phyloP scores from a whole-genome alignment of 1,140 invertebrate genomes.

The Aricia agestis region DNA sequence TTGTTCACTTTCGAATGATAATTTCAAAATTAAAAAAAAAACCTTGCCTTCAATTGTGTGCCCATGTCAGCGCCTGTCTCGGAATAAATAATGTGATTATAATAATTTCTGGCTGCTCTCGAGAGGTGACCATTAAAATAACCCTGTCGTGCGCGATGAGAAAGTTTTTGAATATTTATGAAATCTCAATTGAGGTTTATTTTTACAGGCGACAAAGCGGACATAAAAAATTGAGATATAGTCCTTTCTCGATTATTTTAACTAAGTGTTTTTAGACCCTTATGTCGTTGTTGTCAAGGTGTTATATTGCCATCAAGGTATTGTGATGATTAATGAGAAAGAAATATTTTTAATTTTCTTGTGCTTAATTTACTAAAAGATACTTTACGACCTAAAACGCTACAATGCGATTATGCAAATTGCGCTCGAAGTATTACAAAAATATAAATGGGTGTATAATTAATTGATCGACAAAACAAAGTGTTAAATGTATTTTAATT shows the following conservation, averaged over 20 bases:
- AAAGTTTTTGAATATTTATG: slow-evolving; percentile 62
- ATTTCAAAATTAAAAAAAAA: slow-evolving; percentile 18
- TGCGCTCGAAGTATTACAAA: not conserved
- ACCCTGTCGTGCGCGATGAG: slow-evolving; percentile 36
- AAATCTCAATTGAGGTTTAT: slow-evolving; percentile 40
- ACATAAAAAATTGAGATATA: slow-evolving; percentile 34
- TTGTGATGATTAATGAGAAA: too few relatives aligned
- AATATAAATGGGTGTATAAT: not conserved
- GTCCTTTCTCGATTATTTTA: too few relatives aligned
- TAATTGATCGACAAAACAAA: not conserved
- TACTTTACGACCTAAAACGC: too few relatives aligned
- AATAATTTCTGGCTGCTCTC: slow-evolving; percentile 25
- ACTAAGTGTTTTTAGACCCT: too few relatives aligned
- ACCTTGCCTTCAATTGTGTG: slow-evolving; percentile 19
- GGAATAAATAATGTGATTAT: slow-evolving; percentile 31
- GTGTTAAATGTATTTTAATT: not conserved
- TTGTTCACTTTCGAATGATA: slow-evolving; percentile 10
- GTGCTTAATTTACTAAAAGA: too few relatives aligned
- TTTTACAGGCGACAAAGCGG: slow-evolving; percentile 42
- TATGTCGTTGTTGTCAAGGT: too few relatives aligned
- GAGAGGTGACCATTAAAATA: slow-evolving; percentile 29
- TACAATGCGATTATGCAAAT: not conserved
- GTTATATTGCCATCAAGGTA: too few relatives aligned
- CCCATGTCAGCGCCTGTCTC: slow-evolving; percentile 23
- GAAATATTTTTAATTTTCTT: too few relatives aligned